Percentiles rank a stretch among this genome's conserved stretches.
phyloP scores from a whole-genome alignment of 2,888 invertebrate species.

The Tanytarsus gracilentus region DNA sequence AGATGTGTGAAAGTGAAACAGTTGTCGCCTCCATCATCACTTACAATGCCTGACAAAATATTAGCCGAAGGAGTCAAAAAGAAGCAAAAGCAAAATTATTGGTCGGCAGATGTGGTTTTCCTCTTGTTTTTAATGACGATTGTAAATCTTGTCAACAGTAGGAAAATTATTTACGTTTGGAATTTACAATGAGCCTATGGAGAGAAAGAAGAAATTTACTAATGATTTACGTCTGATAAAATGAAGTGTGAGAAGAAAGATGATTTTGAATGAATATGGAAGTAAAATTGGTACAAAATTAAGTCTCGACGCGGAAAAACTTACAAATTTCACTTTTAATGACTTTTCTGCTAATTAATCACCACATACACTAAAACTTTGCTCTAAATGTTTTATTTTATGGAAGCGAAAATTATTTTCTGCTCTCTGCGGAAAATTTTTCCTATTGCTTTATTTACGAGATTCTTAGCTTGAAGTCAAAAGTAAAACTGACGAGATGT shows the following conservation, averaged over 20 bases:
- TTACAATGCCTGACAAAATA: background rate
- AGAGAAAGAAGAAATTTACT: no score
- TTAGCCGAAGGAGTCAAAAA: background rate
- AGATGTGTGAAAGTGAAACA: slow-evolving; percentile 11
- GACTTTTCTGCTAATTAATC: no score
- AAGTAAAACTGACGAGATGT: slow-evolving; percentile 5
- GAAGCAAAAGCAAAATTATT: background rate
- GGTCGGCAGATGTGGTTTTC: background rate
- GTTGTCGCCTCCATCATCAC: slow-evolving; percentile 2
- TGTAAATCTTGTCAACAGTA: no score
- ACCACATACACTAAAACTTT: background rate
- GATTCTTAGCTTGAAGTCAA: background rate
- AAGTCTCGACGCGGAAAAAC: no score
- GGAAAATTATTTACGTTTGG: no score
- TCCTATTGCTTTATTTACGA: background rate
- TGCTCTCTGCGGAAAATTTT: background rate
- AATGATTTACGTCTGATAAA: no score
- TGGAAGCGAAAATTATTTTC: background rate
- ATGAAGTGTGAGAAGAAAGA: no score
- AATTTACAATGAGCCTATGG: no score
- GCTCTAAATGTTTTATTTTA: background rate
- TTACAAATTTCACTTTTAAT: no score
- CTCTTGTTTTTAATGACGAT: no score
- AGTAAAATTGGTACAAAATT: no score
- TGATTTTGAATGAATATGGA: no score